phyloP scores from a whole-genome alignment of 2,113 vertebrate genomes.

The Lasiurus cinereus region DNA sequence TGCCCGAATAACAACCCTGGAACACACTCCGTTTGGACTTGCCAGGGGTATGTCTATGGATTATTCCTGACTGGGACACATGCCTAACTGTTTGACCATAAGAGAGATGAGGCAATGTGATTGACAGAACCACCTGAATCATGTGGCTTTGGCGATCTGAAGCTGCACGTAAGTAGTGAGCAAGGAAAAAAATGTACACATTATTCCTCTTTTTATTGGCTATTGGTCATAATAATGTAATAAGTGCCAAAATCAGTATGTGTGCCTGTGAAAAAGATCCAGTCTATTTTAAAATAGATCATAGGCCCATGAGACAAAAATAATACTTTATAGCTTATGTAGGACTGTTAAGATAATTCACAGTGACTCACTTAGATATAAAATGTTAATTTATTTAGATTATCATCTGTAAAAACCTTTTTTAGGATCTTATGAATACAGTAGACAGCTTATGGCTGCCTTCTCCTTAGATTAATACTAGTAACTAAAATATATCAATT shows the following conservation, averaged over 20 bases:
- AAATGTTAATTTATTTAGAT: not conserved
- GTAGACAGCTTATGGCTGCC: not conserved
- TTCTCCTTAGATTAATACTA: not conserved
- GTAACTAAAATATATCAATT: not conserved
- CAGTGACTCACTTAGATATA: conserved; percentile 4
- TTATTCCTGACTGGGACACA: conserved; percentile 35
- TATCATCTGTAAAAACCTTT: not conserved
- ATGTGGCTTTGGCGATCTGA: not conserved
- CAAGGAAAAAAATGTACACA: not conserved
- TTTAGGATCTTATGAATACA: not conserved
- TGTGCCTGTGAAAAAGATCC: not conserved
- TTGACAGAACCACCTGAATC: not conserved
- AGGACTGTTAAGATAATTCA: not conserved
- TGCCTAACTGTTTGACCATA: not conserved
- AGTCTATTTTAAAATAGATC: not conserved
- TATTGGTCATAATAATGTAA: not conserved
- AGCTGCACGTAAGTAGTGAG: not conserved
- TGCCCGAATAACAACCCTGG: not conserved
- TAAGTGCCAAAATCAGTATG: not conserved
- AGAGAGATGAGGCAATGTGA: not conserved
- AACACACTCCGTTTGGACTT: not conserved
- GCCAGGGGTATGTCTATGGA: not conserved
- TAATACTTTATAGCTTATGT: not conserved
- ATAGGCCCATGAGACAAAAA: not conserved
- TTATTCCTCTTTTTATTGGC: not conserved